Evolutionary conservation across 2,113 vertebrate genomes (phyloP), one percentile per base, ranked within the genome.

Genomic region (Asarcornis scutulata): DNA sequence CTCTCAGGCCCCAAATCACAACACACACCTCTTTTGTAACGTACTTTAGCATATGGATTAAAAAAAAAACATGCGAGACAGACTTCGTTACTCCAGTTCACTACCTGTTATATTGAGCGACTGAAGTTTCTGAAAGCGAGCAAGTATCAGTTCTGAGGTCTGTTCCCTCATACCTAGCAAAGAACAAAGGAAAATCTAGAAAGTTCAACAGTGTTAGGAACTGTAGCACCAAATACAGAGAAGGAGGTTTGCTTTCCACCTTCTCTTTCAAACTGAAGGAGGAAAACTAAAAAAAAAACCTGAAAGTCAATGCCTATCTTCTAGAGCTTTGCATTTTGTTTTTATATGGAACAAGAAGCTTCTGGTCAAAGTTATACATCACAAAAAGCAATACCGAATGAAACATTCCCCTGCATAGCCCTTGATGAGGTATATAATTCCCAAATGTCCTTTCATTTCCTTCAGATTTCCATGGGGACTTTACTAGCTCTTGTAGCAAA

Each of bases 21-120:
- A 42, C 40, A 60, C 1, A 23, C 13, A 62, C 48, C 58, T 76
- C 71, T 72, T 79, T 9, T 64, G 11, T 27, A 85, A 50, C 0
- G 2, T 26, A 48, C 9, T 48, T 36, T 53, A 86, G 58, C 17
- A 38, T 7, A 58, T 1, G 12, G 75, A 46, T 18, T 17, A 12
- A 48, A 50, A 81, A 40, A 85, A 71, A 31, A 46, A 13, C 32
- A 32, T 0, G 12, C 0, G 2, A 77, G 31, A 60, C 1, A 2
- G 44, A 66, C 31, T 63, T 36, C 7, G 44, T 38, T 48, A 56
- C 27, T 38, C 5, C 38, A 26, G 48, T 58, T 78, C 63, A 36
- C 17, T 71, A 79, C n/a, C 22, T 60, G 16, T 9, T 29, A 55
- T 11, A 20, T 15, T 23, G 68, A 76, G 36, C 6, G 4, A 69